A percentile compares a stretch with the other conserved stretches of the same genome.
Evolutionary conservation across 2,113 vertebrate genomes (phyloP).

Genomic region (Herpetotheres cachinnans): DNA sequence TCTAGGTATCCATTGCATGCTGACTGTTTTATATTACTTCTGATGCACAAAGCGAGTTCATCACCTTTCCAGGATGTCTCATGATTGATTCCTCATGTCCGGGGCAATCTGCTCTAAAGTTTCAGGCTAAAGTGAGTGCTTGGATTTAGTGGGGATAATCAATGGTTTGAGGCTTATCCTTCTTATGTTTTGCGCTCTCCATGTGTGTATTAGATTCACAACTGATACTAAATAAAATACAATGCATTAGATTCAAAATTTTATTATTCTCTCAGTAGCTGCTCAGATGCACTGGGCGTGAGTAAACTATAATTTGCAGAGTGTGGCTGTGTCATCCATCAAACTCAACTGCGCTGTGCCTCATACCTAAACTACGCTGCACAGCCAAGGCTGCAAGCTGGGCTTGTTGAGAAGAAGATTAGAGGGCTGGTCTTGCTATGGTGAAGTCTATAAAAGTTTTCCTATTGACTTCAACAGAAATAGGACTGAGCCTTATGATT

Average conservation of each 20-base stretch:
- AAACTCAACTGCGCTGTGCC: background rate
- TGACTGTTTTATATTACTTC: slow-evolving; percentile 64
- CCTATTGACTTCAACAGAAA: background rate
- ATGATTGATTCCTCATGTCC: slow-evolving; percentile 77
- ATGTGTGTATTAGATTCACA: background rate
- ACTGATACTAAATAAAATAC: background rate
- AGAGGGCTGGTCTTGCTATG: background rate
- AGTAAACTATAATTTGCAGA: background rate
- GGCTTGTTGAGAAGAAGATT: background rate
- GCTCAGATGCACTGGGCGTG: background rate
- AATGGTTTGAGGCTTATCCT: background rate
- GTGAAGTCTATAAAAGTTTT: background rate
- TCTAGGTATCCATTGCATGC: background rate
- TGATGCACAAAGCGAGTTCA: slow-evolving; percentile 69
- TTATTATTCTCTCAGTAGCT: background rate
- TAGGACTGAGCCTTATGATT: background rate
- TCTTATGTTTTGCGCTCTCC: background rate
- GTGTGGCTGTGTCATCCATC: background rate
- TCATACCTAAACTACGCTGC: background rate
- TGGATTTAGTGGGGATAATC: background rate
- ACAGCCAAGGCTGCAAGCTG: background rate
- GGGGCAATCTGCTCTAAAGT: slow-evolving; percentile 35
- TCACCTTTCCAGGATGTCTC: slow-evolving; percentile 69
- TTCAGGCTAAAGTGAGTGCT: slow-evolving; percentile 15
- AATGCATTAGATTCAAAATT: background rate